Percentiles rank a stretch among this genome's conserved stretches.
Evolutionary conservation across 2,797 vertebrate species (phyloP).

Genomic region (Potorous gilbertii): DNA sequence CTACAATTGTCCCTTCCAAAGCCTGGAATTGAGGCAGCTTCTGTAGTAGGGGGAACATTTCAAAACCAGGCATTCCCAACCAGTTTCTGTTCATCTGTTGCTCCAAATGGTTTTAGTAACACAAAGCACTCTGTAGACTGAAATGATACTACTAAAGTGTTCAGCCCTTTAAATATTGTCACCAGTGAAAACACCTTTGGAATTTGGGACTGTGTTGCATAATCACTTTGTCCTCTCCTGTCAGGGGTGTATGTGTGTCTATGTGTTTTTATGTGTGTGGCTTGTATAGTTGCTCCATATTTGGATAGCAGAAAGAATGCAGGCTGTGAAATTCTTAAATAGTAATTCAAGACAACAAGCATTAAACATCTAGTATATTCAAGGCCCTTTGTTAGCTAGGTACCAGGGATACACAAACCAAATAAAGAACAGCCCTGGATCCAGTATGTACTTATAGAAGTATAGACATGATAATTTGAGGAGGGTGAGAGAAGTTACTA

Average conservation of each 20-base stretch:
- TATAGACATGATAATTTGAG: neutral
- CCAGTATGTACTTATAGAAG: neutral
- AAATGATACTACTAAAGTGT: constrained; percentile 15
- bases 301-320: constrained; percentile 27
- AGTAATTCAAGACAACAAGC: neutral
- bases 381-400: neutral
- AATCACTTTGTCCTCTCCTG: neutral
- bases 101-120: constrained; percentile 44
- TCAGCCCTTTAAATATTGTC: constrained; percentile 57
- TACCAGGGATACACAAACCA: neutral
- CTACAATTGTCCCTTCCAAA: constrained; percentile 4
- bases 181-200: constrained; percentile 31
- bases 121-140: constrained; percentile 41
- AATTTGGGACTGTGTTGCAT: neutral
- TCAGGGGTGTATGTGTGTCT: neutral
- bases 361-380: neutral
- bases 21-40: constrained; percentile 46
- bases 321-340: neutral
- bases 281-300: neutral
- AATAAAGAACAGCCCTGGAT: neutral
- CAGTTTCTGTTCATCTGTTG: constrained; percentile 37
- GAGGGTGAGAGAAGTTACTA: neutral
- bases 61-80: constrained; percentile 39
- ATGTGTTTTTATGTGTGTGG: neutral
- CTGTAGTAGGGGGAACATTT: constrained; percentile 53